A percentile compares a stretch with the other conserved stretches of the same genome.
Evolutionary conservation across 1,140 invertebrate genomes (phyloP).

Genomic region (Mizuhopecten yessoensis): DNA sequence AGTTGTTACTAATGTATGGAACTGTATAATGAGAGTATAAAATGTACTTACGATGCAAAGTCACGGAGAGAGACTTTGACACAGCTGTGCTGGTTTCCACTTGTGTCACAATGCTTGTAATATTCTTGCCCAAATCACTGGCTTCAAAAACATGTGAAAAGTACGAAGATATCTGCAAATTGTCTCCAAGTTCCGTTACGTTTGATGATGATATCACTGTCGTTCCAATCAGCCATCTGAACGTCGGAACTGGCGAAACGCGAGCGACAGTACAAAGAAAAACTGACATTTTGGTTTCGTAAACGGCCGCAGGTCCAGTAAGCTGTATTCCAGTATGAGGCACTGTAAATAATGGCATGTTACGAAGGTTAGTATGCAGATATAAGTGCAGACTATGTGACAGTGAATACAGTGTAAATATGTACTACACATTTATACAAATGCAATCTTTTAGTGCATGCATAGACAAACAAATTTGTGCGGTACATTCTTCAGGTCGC

Average conservation of each 20-base stretch:
- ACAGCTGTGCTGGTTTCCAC: neutral
- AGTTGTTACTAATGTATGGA: too few species aligned
- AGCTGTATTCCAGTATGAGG: neutral
- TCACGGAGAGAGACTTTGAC: neutral
- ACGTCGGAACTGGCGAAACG: neutral
- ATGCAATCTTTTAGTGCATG: too few species aligned
- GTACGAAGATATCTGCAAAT: neutral
- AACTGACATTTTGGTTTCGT: neutral
- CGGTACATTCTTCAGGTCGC: too few species aligned
- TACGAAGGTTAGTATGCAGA: neutral
- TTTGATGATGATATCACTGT: neutral
- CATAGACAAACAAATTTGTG: too few species aligned
- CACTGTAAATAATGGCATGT: neutral
- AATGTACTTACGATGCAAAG: neutral
- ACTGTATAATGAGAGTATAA: too few species aligned
- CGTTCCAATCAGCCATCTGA: neutral
- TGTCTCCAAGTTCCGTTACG: neutral
- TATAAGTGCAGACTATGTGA: too few species aligned
- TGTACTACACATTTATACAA: too few species aligned
- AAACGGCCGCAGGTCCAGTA: neutral
- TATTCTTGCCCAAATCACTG: neutral
- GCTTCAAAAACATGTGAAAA: slow-evolving; percentile 1
- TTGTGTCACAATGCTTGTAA: neutral
- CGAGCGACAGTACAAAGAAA: neutral
- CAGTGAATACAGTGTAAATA: too few species aligned